These are phyloP conservation scores for Drosophila nr. perissopoda DNA, from an alignment of 2,888 invertebrate species.

Conservation along the genomic window DNA sequence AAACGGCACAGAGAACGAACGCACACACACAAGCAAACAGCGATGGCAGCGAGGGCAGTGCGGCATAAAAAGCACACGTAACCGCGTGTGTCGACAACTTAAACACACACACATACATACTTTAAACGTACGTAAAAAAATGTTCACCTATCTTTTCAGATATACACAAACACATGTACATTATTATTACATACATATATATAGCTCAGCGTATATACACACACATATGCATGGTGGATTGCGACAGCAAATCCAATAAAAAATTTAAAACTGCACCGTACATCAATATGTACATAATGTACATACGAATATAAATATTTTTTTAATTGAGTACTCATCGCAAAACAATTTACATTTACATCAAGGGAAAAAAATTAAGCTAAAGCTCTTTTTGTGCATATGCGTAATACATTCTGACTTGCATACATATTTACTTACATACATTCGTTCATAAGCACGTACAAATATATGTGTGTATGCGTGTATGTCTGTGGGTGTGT, in stretches of 20 bases:
- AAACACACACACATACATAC: constrained; percentile 34
- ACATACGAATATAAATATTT: constrained; percentile 14
- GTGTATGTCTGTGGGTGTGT: constrained; percentile 10
- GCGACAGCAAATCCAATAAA: constrained; percentile 50
- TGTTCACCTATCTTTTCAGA: constrained; percentile 30
- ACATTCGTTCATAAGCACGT: constrained; percentile 12
- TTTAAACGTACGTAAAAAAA: constrained; percentile 29
- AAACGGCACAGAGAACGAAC: constrained; percentile 28
- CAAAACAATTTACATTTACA: constrained; percentile 13
- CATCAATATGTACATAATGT: constrained; percentile 12
- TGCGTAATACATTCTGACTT: constrained; percentile 51
- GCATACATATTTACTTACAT: constrained; percentile 20
- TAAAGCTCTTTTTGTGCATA: constrained; percentile 28
- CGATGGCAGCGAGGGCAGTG: constrained; percentile 51
- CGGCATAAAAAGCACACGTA: constrained; percentile 62
- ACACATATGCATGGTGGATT: constrained; percentile 34
- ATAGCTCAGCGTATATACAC: constrained; percentile 10
- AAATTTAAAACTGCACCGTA: constrained; percentile 21
- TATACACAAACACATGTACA: constrained; percentile 27
- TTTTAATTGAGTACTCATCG: not conserved
- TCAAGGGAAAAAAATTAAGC: not conserved
- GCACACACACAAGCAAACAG: constrained; percentile 26
- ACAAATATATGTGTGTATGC: not conserved
- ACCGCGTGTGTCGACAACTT: constrained; percentile 58
- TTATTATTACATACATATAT: constrained; percentile 40